Base-by-base conservation (phyloP, 2,888 invertebrate genomes). In the Sesia bembeciformis region DNA sequence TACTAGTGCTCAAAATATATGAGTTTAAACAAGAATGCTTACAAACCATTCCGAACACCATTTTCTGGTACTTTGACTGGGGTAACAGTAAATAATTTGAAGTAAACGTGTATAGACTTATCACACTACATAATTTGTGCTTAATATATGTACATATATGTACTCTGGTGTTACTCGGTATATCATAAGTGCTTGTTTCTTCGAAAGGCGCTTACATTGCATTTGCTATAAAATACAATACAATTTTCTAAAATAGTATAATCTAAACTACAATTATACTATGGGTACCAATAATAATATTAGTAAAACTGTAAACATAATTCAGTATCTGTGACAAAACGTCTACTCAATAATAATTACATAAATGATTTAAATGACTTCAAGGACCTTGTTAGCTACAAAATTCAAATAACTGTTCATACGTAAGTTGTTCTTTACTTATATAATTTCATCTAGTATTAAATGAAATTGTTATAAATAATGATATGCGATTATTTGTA, bases 401-500 rank as follows among this genome's bases (percentile, higher is more conserved):
- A 46, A 46, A 46, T 23, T 23, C 23, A 23, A 23, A 23, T 23
- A 23, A 23, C 4, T 8, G n/a, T 46, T 46, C 46, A 46, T 46
- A 46, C 4, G 7, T 6, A 46, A 46, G 46, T 7, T 46, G 4
- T 57, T 55, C 51, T 56, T 56, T 53, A 54, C 58, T 57, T 58
- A 60, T 59, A 57, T 62, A 63, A 62, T 56, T 67, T 65, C 62
- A 66, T 58, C 60, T 67, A 72, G 68, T 68, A 72, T 51, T 56
- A 55, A 57, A 59, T 52, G 51, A 56, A 69, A 58, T 63, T 74
- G 76, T 82, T 83, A 82, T 74, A 78, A 79, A 80, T 80, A 83
- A 85, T 87, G 86, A 88, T 87, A 88, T 86, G 87, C 84, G 81
- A 70, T 81, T 81, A 83, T 70, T 74, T 79, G 74, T 81, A 75